Base-by-base conservation (phyloP, 2,888 invertebrate species). In the Ectemnius lituratus region DNA sequence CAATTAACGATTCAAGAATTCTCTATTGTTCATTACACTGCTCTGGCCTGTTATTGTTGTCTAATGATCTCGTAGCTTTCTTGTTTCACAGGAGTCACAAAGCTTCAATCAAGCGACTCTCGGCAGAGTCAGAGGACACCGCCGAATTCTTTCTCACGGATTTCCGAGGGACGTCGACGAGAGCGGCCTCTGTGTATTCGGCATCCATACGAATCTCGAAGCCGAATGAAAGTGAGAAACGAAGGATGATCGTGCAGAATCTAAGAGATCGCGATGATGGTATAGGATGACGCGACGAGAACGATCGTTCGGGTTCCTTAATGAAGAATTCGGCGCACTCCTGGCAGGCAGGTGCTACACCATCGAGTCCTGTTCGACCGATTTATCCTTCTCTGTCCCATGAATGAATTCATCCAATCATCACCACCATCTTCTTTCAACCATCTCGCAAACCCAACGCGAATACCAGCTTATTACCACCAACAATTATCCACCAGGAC, bases 301-400 rank as follows among this genome's bases (percentile, higher is more conserved):
- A 56, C 58, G 56, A 58, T 75, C 70, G 58, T 6, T 37, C 37
- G 8, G 4, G 6, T 4, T 37, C 37, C 78, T 78, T 83, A 83
- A 83, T 77, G 83, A 83, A 83, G 83, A 83, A 83, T 83, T 83
- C 79, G 83, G 77, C 77, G 79, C 67, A 73, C 67, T 66, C 72
- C 71, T 61, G 68, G 67, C 66, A 68, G 70, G 77, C 81, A 83
- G 82, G 74, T 83, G 83, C 70, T 67, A 70, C 52, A 72, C 76
- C 83, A 71, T 79, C 81, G 83, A 83, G 72, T 81, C 72, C 8
- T 11, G 61, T 59, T 79, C 79, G 79, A 81, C 81, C 83, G 83
- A 83, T 83, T 83, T 82, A 80, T 70, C 68, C 70, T 66, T 8
- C 8, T 37, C 37, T 37, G 37, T 37, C 37, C 37, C 37, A 37